phyloP scores from a whole-genome alignment of 2,888 invertebrate species.

The Eupithecia subfuscata region DNA sequence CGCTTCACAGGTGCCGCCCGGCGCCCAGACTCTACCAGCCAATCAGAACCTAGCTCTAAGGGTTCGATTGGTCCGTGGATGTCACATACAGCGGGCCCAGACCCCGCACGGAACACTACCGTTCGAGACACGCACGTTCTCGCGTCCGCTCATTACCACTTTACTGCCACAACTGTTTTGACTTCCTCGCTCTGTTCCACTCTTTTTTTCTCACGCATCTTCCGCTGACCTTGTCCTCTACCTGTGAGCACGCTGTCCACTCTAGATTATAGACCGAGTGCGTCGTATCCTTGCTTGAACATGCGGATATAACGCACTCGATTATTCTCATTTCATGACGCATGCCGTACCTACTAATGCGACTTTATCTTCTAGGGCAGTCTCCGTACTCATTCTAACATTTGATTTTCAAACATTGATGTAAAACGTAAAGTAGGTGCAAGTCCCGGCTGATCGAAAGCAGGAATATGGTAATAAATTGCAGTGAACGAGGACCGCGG shows the following conservation, averaged over 20 bases:
- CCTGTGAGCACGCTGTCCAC: conserved; percentile 74
- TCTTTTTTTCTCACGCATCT: conserved; percentile 76
- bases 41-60: conserved; percentile 40
- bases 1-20: conserved; percentile 84
- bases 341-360: conserved; percentile 50
- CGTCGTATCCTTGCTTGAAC: conserved; percentile 45
- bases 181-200: conserved; percentile 75
- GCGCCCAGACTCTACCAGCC: conserved; percentile 60
- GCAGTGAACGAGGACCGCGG: conserved; percentile 69
- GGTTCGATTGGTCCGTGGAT: conserved; percentile 56
- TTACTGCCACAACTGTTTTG: conserved; percentile 78
- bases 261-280: conserved; percentile 48
- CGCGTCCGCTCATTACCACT: conserved; percentile 79
- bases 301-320: conserved; percentile 39
- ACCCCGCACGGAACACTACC: conserved; percentile 83
- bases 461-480: conserved; percentile 53
- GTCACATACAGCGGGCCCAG: conserved; percentile 60
- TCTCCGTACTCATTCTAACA: conserved; percentile 27
- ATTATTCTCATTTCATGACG: conserved; percentile 42
- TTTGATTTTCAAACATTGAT: conserved; percentile 39
- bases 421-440: conserved; percentile 40
- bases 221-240: conserved; percentile 74
- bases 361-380: conserved; percentile 39
- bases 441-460: conserved; percentile 45
- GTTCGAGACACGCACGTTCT: conserved; percentile 74